Conservation (phyloP, 2,888 invertebrate genomes). For the Tinea pellionella region DNA sequence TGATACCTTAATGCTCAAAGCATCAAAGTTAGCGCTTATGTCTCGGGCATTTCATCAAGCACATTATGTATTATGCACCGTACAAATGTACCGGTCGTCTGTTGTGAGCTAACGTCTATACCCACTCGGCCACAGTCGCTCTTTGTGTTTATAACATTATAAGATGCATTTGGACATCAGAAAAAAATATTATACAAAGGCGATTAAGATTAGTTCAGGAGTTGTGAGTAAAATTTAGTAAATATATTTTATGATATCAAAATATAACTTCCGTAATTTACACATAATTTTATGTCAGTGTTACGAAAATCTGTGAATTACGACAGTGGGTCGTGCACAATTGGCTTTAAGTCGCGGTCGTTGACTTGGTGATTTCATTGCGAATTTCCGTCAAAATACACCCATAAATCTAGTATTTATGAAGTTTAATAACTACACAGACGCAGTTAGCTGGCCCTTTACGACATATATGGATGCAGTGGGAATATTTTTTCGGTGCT, state of each 20-base stretch:
- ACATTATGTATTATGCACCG: too few species aligned
- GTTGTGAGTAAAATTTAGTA: too few species aligned
- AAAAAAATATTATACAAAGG: too few species aligned
- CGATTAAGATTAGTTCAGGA: too few species aligned
- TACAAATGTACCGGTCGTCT: too few species aligned
- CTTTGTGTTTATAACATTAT: too few species aligned
- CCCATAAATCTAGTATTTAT: slow-evolving; percentile 12
- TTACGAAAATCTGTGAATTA: slow-evolving; percentile 10
- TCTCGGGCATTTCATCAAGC: too few species aligned
- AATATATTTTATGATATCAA: background rate
- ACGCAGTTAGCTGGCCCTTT: background rate
- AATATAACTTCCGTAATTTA: background rate
- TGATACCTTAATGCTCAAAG: too few species aligned
- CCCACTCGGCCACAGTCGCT: too few species aligned
- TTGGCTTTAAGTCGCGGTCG: slow-evolving; percentile 1
- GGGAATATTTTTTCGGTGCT: background rate
- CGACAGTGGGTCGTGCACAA: slow-evolving; percentile 3
- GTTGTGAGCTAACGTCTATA: too few species aligned
- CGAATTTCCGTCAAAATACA: slow-evolving; percentile 1
- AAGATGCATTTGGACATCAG: too few species aligned
- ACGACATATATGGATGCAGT: background rate
- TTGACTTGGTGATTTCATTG: slow-evolving; percentile 9
- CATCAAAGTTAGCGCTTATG: too few species aligned
- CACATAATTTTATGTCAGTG: background rate
- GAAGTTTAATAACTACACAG: slow-evolving; percentile 1